Base-by-base conservation (phyloP, 53 echinoderm and acorn worm species). In the Henricia sp. region DNA sequence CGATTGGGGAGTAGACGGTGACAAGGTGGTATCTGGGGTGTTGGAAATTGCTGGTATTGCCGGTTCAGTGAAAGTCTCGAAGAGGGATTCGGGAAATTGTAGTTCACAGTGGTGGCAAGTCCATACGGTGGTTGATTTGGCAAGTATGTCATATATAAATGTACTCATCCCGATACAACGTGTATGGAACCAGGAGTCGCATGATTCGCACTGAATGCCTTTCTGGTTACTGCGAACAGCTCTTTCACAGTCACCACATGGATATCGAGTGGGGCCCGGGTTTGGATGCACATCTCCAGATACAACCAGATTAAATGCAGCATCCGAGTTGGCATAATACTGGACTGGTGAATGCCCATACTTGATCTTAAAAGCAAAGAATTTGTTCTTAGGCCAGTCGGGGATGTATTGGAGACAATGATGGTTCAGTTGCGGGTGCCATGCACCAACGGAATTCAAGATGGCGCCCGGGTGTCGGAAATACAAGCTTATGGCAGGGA, bases 171-270 rank as follows among this genome's bases (percentile, higher is more conserved):
- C 55, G 23, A 55, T 55, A n/a, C 55, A 55, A n/a, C 55, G 55
- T 55, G 55, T 24, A 55, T 55, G 55, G 55, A 12, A 55, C 55
- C 55, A 55, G 17, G 55, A 55, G 4, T 55, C 55, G 19, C 55
- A 55, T n/a, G 55, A 55, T 9, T 55, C 55, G 23, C 55, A 55
- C 55, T 55, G 55, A 24, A 55, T 55, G 10, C 55, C 55, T 55
- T 55, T 55, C 55, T 55, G 55, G 20, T 55, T 55, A 3, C 8
- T 9, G 20, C 55, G 55, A 12, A 55, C 55, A n/a, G 8, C 55
- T n/a, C 23, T 55, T 55, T 55, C 55, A 55, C 55, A 55, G 55
- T 55, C 55, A 55, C 55, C 55, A n/a, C 55, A 55, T 19, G 55
- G 55, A 17, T 55, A 55, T n/a, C 55, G 55, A 24, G 55, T 6